phyloP scores from a whole-genome alignment of 2,113 vertebrate genomes.

The Callaeas wilsoni region DNA sequence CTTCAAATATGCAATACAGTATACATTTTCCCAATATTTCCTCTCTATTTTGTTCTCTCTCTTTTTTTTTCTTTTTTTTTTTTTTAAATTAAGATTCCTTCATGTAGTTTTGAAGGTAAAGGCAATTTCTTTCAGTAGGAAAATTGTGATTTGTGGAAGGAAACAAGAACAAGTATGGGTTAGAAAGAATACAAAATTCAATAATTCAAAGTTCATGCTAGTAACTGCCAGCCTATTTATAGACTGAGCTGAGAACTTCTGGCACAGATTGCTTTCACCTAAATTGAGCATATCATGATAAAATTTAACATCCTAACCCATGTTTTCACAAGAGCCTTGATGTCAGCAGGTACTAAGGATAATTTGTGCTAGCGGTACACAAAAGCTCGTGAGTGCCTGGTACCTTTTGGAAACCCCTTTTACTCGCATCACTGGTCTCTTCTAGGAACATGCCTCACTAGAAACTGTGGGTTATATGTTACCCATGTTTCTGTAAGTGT shows the following conservation, averaged over 20 bases:
- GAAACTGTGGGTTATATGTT: background rate
- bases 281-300: background rate
- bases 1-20: background rate
- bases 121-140: background rate
- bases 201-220: background rate
- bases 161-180: background rate
- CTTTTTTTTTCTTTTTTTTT: accelerated
- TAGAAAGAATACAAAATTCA: background rate
- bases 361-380: background rate
- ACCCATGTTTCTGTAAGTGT: background rate
- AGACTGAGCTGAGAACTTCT: background rate
- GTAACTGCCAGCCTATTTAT: background rate
- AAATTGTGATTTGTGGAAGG: background rate
- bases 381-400: background rate
- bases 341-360: background rate
- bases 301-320: background rate
- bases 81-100: background rate
- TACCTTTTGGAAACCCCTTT: background rate
- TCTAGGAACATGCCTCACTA: background rate
- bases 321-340: background rate
- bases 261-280: background rate
- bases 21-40: background rate
- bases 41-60: background rate
- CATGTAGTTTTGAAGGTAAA: background rate
- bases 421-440: background rate